A percentile compares a stretch with the other conserved stretches of the same genome.
Evolutionary conservation across 2,113 vertebrate genomes (phyloP).

Genomic region (Campylomormyrus tamandua): DNA sequence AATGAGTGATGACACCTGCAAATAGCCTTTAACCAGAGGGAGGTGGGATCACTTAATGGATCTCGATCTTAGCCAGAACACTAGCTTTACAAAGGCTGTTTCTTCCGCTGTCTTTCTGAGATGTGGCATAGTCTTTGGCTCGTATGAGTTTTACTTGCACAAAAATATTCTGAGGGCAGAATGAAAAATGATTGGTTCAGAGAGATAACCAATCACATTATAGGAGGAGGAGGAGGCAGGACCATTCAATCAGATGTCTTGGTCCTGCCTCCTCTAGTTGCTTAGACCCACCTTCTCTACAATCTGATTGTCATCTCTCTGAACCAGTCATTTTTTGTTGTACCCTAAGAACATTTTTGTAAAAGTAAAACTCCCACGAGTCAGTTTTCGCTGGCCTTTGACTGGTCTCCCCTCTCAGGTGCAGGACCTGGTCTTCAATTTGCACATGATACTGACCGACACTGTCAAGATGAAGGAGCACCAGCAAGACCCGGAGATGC

Average conservation of each 20-base stretch:
- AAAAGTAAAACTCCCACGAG: no score
- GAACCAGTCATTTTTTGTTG: no score
- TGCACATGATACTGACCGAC: slow-evolving; percentile 91
- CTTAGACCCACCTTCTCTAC: background rate
- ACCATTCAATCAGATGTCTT: background rate
- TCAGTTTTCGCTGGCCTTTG: background rate
- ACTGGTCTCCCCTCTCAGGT: slow-evolving; percentile 56
- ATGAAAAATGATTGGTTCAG: background rate
- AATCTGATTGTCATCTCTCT: no score
- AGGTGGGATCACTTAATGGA: background rate
- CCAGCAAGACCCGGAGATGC: slow-evolving; percentile 88
- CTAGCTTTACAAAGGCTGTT: background rate
- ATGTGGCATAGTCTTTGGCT: background rate
- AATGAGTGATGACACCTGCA: background rate
- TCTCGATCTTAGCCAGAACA: background rate
- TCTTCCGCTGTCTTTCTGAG: background rate
- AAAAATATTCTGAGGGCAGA: background rate
- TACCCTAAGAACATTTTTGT: no score
- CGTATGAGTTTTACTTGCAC: background rate
- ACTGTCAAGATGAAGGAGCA: slow-evolving; percentile 93
- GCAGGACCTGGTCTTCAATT: slow-evolving; percentile 84
- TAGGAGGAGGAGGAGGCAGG: no score
- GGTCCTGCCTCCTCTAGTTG: no score
- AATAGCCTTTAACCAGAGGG: background rate
- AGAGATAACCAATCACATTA: background rate